Percentiles rank a stretch among this genome's conserved stretches.
Evolutionary conservation across 2,797 vertebrate genomes (phyloP).

Genomic region (Sebastes vulpes): DNA sequence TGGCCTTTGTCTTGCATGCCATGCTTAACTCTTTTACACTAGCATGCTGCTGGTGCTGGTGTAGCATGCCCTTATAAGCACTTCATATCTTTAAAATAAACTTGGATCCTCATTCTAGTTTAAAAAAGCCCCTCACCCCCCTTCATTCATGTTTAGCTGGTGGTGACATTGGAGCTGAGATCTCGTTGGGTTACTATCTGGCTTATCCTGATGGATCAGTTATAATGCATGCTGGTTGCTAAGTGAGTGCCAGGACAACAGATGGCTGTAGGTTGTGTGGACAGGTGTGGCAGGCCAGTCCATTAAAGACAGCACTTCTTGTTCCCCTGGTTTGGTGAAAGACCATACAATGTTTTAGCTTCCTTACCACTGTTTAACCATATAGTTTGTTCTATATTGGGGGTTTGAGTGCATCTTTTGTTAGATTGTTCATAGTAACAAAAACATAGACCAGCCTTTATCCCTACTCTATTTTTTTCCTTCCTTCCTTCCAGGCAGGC

Average conservation of each 20-base stretch:
- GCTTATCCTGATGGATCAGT: not conserved
- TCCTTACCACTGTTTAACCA: too few relatives aligned
- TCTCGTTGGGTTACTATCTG: conserved; percentile 4
- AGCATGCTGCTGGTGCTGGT: not conserved
- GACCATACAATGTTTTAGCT: not conserved
- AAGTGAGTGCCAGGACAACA: conserved; percentile 23
- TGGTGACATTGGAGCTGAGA: not conserved
- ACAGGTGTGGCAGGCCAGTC: conserved; percentile 46
- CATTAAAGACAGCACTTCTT: not conserved
- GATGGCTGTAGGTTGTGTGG: conserved; percentile 29
- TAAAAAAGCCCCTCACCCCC: not conserved
- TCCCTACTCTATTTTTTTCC: too few relatives aligned
- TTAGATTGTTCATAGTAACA: not conserved
- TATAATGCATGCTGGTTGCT: not conserved
- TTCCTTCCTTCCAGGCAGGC: not conserved
- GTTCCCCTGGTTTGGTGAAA: not conserved
- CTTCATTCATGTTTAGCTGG: not conserved
- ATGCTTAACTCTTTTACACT: not conserved
- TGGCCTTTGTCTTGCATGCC: conserved; percentile 70
- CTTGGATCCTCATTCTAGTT: not conserved
- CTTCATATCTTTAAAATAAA: not conserved
- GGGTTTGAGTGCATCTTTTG: too few relatives aligned
- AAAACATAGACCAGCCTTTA: not conserved
- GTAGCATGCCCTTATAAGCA: not conserved
- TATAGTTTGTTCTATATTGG: too few relatives aligned